phyloP scores from a whole-genome alignment of 2,888 invertebrate genomes.

The Zhengitettix transpicula region DNA sequence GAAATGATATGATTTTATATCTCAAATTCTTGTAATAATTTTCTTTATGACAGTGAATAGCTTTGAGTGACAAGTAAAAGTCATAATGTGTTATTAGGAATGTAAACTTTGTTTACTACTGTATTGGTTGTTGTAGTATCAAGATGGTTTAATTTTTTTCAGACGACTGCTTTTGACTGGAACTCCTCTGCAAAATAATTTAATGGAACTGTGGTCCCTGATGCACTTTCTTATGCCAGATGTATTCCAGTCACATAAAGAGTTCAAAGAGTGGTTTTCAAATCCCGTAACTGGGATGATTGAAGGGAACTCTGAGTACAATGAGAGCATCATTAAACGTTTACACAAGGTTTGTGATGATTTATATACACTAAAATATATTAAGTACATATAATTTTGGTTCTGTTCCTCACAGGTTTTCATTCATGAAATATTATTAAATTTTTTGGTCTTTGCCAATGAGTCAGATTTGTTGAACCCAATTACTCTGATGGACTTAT shows the following conservation, averaged over 20 bases:
- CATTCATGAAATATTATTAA: not conserved
- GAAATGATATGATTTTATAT: too few relatives aligned
- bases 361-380: too few relatives aligned
- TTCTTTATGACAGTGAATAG: conserved; percentile 18
- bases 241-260: conserved; percentile 88
- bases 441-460: not conserved
- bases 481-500: not conserved
- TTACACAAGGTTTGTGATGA: conserved; percentile 53
- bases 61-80: too few relatives aligned
- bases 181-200: conserved; percentile 87
- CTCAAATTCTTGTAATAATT: not conserved
- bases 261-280: conserved; percentile 97
- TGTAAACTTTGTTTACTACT: too few relatives aligned
- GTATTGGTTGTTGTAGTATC: too few relatives aligned
- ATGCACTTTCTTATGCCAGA: conserved; percentile 98
- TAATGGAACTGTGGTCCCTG: conserved; percentile 94
- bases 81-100: too few relatives aligned
- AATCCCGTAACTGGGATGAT: conserved; percentile 94
- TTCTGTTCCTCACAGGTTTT: too few relatives aligned
- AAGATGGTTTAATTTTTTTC: conserved; percentile 15
- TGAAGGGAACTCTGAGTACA: conserved; percentile 81
- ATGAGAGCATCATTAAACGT: conserved; percentile 72
- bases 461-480: not conserved
- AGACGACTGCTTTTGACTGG: conserved; percentile 83
- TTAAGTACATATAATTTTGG: too few relatives aligned